Conservation (phyloP, 2,113 vertebrate genomes). For the Amblyornis subalaris region DNA sequence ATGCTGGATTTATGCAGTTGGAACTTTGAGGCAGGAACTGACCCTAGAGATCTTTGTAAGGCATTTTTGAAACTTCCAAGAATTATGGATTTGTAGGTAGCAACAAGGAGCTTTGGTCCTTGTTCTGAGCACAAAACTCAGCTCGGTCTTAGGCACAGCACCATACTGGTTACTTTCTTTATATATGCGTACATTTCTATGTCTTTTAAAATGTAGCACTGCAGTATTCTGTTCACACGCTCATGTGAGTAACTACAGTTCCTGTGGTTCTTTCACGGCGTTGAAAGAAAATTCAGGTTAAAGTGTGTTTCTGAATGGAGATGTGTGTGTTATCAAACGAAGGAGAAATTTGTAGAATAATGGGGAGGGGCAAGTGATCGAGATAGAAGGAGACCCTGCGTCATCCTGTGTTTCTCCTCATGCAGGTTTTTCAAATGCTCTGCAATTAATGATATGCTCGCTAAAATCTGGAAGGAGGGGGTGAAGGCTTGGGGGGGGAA, state of each 20-base stretch:
- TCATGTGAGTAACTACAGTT: background rate
- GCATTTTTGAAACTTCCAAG: background rate
- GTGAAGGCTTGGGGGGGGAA: background rate
- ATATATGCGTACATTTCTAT: fast-evolving
- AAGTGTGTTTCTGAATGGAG: slow-evolving; percentile 30
- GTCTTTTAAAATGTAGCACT: background rate
- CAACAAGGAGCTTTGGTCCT: background rate
- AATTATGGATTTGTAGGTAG: background rate
- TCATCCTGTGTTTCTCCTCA: slow-evolving; percentile 35
- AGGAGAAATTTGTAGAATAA: slow-evolving; percentile 11
- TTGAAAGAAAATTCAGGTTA: background rate
- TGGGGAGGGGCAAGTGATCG: slow-evolving; percentile 39
- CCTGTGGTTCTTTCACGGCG: background rate
- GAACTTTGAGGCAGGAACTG: slow-evolving; percentile 1
- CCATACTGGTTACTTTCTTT: background rate
- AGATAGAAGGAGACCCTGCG: slow-evolving; percentile 21
- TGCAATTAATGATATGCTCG: slow-evolving; percentile 53
- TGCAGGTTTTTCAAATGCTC: slow-evolving; percentile 57
- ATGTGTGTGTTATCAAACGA: background rate
- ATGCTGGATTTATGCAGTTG: slow-evolving; percentile 7
- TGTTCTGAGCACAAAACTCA: background rate
- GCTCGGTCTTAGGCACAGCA: background rate
- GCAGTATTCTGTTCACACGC: background rate
- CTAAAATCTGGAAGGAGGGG: slow-evolving; percentile 51
- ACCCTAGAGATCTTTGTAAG: background rate